Evolutionary conservation across 2,888 invertebrate genomes (phyloP).

Genomic region (Clistopyga incitator): DNA sequence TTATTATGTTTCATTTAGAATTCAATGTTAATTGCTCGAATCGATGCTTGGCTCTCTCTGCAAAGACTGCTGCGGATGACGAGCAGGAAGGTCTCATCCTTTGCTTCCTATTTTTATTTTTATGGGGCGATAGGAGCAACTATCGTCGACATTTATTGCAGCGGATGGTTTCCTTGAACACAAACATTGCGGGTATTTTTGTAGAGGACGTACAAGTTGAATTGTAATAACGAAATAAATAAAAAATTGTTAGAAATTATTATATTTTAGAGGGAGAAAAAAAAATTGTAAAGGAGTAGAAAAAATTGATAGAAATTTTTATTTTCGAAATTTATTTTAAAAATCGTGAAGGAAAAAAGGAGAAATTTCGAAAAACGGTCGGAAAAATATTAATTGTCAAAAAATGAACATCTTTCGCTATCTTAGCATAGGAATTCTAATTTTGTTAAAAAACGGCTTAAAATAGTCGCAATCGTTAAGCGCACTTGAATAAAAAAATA

Average conservation of each 20-base stretch:
- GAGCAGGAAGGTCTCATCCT: not conserved
- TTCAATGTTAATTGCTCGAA: conserved; percentile 18
- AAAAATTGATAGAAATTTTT: too few relatives aligned
- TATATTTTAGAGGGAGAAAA: too few relatives aligned
- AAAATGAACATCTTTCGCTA: not conserved
- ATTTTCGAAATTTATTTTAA: too few relatives aligned
- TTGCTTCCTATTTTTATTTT: not conserved
- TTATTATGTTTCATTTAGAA: conserved; percentile 17
- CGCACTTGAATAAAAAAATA: too few relatives aligned
- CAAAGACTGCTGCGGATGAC: not conserved
- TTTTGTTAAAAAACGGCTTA: not conserved
- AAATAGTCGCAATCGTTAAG: not conserved
- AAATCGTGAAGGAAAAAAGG: too few relatives aligned
- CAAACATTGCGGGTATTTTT: not conserved
- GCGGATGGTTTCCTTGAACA: not conserved
- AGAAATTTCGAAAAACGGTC: too few relatives aligned
- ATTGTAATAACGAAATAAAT: too few relatives aligned
- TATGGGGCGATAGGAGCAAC: not conserved
- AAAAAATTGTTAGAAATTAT: too few relatives aligned
- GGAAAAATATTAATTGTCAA: too few relatives aligned
- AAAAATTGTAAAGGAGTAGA: too few relatives aligned
- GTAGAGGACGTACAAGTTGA: not conserved
- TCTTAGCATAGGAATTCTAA: too few relatives aligned
- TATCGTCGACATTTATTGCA: not conserved
- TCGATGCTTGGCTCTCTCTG: not conserved